These are phyloP conservation scores for Mormyrus lacerda DNA, from an alignment of 2,113 vertebrate species.

Conservation along the genomic window DNA sequence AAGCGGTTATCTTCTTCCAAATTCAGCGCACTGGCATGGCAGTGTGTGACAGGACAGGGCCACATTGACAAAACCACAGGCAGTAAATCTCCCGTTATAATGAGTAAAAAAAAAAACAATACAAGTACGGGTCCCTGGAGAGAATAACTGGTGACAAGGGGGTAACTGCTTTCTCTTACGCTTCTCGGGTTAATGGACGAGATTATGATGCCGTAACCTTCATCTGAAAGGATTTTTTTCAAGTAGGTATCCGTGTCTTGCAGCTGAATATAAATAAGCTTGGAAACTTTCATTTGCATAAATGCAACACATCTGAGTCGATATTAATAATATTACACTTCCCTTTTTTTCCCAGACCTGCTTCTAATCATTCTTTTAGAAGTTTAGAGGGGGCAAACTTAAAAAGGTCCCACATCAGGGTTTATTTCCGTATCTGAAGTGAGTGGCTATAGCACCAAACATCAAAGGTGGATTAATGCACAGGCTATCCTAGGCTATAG, in stretches of 20 bases:
- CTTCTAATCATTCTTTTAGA: not conserved
- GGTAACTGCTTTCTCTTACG: not conserved
- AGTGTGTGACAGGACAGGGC: not conserved
- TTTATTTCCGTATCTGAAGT: not conserved
- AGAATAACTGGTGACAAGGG: not conserved
- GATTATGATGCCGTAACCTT: not conserved
- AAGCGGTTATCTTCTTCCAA: not conserved
- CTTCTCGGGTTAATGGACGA: not conserved
- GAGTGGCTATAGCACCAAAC: not conserved
- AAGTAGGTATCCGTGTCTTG: not conserved
- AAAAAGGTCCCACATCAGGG: not conserved
- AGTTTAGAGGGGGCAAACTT: not conserved
- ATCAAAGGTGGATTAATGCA: not conserved
- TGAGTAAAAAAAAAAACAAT: not conserved
- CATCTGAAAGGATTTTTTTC: not conserved
- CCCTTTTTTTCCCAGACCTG: not conserved
- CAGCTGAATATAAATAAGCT: not conserved
- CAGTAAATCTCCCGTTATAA: conserved; percentile 12
- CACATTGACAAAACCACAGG: not conserved
- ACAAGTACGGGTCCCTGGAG: not conserved
- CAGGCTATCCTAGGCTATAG: not conserved
- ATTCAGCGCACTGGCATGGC: not conserved
- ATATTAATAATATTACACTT: not conserved
- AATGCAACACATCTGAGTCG: not conserved
- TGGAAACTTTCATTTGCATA: not conserved